These are phyloP conservation scores for Brachypalpus laphriformis DNA, from an alignment of 2,888 invertebrate species.

Conservation along the genomic window DNA sequence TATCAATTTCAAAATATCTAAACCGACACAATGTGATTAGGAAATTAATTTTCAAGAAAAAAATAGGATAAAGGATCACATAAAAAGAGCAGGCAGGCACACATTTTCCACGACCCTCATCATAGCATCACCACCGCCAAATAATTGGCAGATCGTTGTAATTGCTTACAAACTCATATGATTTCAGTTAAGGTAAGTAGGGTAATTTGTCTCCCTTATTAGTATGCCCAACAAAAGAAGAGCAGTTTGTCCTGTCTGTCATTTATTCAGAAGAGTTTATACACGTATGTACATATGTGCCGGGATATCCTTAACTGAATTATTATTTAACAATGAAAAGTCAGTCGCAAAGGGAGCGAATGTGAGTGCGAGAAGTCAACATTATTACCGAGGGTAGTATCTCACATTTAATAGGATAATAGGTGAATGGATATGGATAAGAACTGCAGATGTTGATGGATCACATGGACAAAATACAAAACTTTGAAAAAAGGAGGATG, in stretches of 20 bases:
- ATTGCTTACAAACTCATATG: slow-evolving; percentile 72
- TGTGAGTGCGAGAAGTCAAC: slow-evolving; percentile 68
- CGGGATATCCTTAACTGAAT: slow-evolving; percentile 64
- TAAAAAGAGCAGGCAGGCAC: slow-evolving; percentile 54
- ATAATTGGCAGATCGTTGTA: slow-evolving; percentile 73
- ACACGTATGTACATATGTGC: neutral
- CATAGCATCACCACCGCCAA: slow-evolving; percentile 55
- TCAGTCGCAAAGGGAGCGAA: slow-evolving; percentile 60
- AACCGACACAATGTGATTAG: slow-evolving; percentile 56
- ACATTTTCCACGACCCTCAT: slow-evolving; percentile 58
- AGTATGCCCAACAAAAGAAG: slow-evolving; percentile 58
- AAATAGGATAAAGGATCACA: slow-evolving; percentile 23
- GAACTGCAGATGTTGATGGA: slow-evolving; percentile 72
- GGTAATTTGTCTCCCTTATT: slow-evolving; percentile 74
- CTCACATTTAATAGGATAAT: slow-evolving; percentile 61
- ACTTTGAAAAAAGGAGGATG: slow-evolving; percentile 45
- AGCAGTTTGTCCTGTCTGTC: slow-evolving; percentile 50
- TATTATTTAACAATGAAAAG: slow-evolving; percentile 74
- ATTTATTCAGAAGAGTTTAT: slow-evolving; percentile 44
- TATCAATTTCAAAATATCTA: slow-evolving; percentile 69
- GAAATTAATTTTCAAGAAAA: slow-evolving; percentile 42
- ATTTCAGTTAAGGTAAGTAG: slow-evolving; percentile 73
- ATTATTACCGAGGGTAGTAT: slow-evolving; percentile 58
- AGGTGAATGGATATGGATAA: slow-evolving; percentile 51
- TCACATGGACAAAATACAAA: slow-evolving; percentile 51